A percentile compares a stretch with the other conserved stretches of the same genome.
These are phyloP conservation scores for Zootermopsis nevadensis DNA, from an alignment of 2,888 invertebrate genomes.

Conservation along the genomic window DNA sequence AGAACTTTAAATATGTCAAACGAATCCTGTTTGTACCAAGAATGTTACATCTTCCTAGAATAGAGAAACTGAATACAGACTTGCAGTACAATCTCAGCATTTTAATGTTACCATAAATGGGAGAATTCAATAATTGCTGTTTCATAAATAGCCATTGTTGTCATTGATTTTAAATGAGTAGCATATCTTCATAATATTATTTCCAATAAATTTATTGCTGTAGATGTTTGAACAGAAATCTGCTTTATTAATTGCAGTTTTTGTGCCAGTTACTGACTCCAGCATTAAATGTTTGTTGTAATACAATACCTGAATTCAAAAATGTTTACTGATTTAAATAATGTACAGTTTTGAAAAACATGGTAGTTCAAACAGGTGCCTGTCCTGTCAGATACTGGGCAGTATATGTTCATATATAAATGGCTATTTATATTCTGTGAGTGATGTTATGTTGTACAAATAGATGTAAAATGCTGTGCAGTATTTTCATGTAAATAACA, in stretches of 20 bases:
- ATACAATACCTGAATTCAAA: too few species aligned
- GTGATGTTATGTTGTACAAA: background rate
- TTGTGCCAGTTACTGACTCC: too few species aligned
- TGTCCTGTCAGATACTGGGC: too few species aligned
- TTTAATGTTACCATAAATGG: background rate
- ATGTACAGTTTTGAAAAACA: too few species aligned
- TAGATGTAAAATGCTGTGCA: background rate
- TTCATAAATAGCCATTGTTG: background rate
- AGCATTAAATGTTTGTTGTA: too few species aligned
- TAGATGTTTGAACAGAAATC: too few species aligned
- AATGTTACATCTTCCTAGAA: background rate
- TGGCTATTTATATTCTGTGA: background rate
- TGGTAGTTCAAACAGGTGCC: too few species aligned
- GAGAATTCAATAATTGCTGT: background rate
- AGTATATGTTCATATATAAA: background rate
- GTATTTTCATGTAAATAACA: background rate
- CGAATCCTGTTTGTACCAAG: background rate
- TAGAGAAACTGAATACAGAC: background rate
- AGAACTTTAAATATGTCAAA: background rate
- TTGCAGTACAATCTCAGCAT: constrained; percentile 12
- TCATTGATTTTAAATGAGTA: too few species aligned
- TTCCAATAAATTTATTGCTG: too few species aligned
- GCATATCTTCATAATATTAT: too few species aligned
- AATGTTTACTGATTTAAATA: too few species aligned
- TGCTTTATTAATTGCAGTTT: too few species aligned